Evolutionary conservation across 2,113 vertebrate species (phyloP), one percentile per base, ranked within the genome.

Genomic region (Oncorhynchus masou): DNA sequence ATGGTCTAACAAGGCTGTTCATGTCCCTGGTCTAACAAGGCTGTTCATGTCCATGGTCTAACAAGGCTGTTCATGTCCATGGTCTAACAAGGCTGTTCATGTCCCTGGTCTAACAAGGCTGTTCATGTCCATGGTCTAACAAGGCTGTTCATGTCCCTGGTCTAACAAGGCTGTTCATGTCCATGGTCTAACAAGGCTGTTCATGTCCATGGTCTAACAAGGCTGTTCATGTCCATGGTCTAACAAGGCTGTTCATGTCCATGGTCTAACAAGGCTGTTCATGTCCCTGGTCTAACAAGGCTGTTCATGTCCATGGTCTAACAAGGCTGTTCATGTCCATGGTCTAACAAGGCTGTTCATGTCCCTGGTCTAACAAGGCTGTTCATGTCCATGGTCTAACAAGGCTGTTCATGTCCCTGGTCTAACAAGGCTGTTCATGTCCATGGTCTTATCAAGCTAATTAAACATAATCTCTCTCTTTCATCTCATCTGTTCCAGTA

Each of bases 361-460:
- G 76, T 31, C 81, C 77, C 74, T 34, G 34, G 6, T 39, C 34
- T 39, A 8, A 2, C 82, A 64, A 1, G 85, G 87, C 80, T 77
- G 65, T 83, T 59, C 67, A 34, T 83, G 80, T 87, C 83, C 82
- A 78, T 51, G 34, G 34, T 34, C 34, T 34, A 34, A 1, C 31
- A 34, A 34, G 31, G 31, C 31, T 34, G 34, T 34, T 39, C 7
- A 39, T 62, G 76, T 34, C 81, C 77, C 76, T 39, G 34, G 34
- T 39, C 34, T 39, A 39, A 9, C 82, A 64, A 1, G 85, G 87
- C 81, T 77, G 65, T 82, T 59, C 67, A 34, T 83, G 79, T 87
- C 83, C 82, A 79, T 51, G 86, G 81, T 85, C 76, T 86, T 83
- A 86, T 87, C 85, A 86, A 90, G 87, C 88, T 91, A 84, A 88